Base-by-base conservation (phyloP, 2,113 vertebrate species). In the Tinamus guttatus region DNA sequence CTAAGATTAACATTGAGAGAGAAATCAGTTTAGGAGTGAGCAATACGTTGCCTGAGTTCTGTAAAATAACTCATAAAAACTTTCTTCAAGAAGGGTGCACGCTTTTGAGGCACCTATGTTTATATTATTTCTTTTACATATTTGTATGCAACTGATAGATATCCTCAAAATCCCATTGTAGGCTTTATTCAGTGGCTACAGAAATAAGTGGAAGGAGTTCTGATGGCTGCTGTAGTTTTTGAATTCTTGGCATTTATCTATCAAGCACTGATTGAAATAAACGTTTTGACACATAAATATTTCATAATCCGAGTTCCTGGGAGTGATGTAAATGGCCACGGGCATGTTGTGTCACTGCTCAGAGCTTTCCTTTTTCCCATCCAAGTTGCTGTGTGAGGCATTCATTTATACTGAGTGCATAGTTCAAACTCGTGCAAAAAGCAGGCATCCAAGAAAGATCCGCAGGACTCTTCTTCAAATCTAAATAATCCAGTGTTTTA, bases 101-200 rank as follows among this genome's bases (percentile, higher is more conserved):
- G 16, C 51, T 24, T 47, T 73, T 74, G 17, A 47, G 64, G 11
- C 4, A 18, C 16, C 19, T 54, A 2, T 36, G 13, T 59, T 7
- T 4, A 0, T 3, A 0, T 30, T 18, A 13, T 73, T 93, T 81
- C 3, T 24, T 56, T 32, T 0, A 0, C 59, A 11, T 30, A 27
- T 67, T 75, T 43, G 38, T 34, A 21, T 65, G 25, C 11, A 59
- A 11, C 25, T 71, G 11, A 16, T 20, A 34, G 70, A 12, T n/a
- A 6, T 30, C 7, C 43, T 43, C 32, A 68, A 64, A 85, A 38
- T 13, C 8, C 41, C 7, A 1, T 4, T 49, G 34, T 69, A 32
- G 62, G 18, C 65, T 90, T 93, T 6, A 45, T 64, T 78, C 2
- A 45, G 70, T 76, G 73, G 34, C 43, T 68, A 8, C 17, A 27